phyloP scores from a whole-genome alignment of 2,797 vertebrate species.

The Myioborus melanocephalus region DNA sequence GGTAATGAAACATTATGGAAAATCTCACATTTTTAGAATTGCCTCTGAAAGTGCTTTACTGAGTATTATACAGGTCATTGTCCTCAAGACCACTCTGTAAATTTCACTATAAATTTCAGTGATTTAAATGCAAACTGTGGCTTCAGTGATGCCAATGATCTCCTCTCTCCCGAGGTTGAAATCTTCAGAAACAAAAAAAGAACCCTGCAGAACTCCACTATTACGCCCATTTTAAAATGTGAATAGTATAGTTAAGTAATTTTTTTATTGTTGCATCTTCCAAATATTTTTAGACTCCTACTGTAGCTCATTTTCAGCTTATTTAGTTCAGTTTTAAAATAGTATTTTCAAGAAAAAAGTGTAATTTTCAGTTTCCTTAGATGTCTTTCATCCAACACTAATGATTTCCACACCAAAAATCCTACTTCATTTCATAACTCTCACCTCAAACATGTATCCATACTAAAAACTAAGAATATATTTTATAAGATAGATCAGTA shows the following conservation, averaged over 20 bases:
- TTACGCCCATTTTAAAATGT: neutral
- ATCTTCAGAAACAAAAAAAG: neutral
- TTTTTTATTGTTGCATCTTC: neutral
- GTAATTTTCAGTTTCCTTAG: neutral
- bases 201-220: neutral
- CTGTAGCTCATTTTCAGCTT: neutral
- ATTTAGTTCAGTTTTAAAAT: neutral
- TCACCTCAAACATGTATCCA: neutral
- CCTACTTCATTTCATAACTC: neutral
- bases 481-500: neutral
- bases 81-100: neutral
- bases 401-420: neutral
- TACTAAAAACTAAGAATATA: neutral
- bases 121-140: neutral
- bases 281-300: neutral
- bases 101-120: neutral
- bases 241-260: rapidly evolving
- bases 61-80: neutral
- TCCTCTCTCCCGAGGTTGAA: neutral
- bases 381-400: neutral
- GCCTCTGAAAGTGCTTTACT: neutral
- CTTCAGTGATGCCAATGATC: neutral
- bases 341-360: neutral
- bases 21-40: neutral
- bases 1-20: neutral